phyloP scores from a whole-genome alignment of 1,140 invertebrate genomes.

The Aphidius ervi region DNA sequence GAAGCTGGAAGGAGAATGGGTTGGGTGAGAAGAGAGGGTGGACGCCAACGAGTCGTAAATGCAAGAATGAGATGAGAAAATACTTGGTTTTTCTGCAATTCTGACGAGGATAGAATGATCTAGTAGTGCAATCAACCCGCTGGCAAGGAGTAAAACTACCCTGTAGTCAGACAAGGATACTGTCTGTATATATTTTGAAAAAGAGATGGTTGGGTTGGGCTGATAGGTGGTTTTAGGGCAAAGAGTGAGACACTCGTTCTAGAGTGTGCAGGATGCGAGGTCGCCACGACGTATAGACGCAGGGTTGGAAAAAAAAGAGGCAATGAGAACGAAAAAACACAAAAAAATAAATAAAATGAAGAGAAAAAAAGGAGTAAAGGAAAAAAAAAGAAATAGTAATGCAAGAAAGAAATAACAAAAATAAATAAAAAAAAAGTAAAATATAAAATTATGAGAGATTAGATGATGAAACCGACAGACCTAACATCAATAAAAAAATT shows the following conservation, averaged over 20 bases:
- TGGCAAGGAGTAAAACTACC: constrained; percentile 48
- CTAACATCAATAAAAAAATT: constrained; percentile 44
- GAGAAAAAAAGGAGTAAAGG: constrained; percentile 7
- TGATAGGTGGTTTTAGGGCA: background rate
- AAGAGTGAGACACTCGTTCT: constrained; percentile 16
- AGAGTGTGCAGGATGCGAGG: constrained; percentile 26
- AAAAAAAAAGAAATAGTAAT: constrained; percentile 21
- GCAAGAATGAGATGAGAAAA: constrained; percentile 21
- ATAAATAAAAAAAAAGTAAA: background rate
- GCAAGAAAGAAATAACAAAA: constrained; percentile 26
- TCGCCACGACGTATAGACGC: constrained; percentile 26
- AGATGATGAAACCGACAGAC: constrained; percentile 34
- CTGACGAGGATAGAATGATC: constrained; percentile 21
- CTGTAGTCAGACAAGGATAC: constrained; percentile 39
- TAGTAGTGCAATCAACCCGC: constrained; percentile 52
- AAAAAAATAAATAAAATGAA: constrained; percentile 5
- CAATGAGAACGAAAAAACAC: constrained; percentile 22
- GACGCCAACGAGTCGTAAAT: constrained; percentile 18
- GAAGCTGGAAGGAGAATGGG: constrained; percentile 19
- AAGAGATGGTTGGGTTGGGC: background rate
- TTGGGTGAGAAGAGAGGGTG: constrained; percentile 27
- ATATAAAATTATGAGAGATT: constrained; percentile 38
- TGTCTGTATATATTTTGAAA: constrained; percentile 8
- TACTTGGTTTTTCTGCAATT: constrained; percentile 13
- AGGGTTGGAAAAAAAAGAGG: constrained; percentile 19